These are phyloP conservation scores for Lithobates pipiens DNA, from an alignment of 2,797 vertebrate genomes.

Conservation along the genomic window DNA sequence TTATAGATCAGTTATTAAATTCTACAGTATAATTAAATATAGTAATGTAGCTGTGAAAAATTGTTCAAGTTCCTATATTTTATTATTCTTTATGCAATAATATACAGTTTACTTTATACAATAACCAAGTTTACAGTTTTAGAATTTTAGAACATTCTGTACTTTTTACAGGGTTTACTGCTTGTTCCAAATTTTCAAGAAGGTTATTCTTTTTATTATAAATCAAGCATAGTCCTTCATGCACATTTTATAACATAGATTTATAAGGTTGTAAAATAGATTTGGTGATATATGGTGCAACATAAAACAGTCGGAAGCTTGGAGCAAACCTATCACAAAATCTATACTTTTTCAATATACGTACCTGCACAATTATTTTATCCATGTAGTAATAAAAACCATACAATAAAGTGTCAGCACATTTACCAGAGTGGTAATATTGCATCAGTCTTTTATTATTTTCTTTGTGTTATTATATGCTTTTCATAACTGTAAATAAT, in stretches of 20 bases:
- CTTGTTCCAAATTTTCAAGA: slow-evolving; percentile 55
- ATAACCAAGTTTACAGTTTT: slow-evolving; percentile 39
- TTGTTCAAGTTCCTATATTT: background rate
- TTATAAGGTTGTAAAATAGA: slow-evolving; percentile 60
- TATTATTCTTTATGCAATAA: slow-evolving; percentile 17
- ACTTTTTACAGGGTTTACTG: slow-evolving; percentile 48
- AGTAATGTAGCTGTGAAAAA: background rate
- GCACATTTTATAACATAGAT: slow-evolving; percentile 61
- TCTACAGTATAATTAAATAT: background rate
- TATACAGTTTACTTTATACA: slow-evolving; percentile 9
- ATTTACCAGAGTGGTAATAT: slow-evolving; percentile 41
- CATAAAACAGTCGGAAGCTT: slow-evolving; percentile 54
- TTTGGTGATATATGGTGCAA: slow-evolving; percentile 57
- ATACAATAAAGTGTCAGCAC: slow-evolving; percentile 53
- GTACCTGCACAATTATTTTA: slow-evolving; percentile 53
- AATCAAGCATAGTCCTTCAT: slow-evolving; percentile 60
- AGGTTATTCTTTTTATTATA: slow-evolving; percentile 60
- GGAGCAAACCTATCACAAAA: slow-evolving; percentile 54
- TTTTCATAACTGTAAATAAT: slow-evolving; percentile 64
- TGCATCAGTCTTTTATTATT: slow-evolving; percentile 41
- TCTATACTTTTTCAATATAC: slow-evolving; percentile 59
- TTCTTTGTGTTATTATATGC: slow-evolving; percentile 60
- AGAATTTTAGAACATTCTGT: slow-evolving; percentile 48
- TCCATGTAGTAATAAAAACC: slow-evolving; percentile 54
- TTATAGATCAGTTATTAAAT: background rate